Conservation (phyloP, 2,797 vertebrate genomes). For the Trematomus bernacchii region DNA sequence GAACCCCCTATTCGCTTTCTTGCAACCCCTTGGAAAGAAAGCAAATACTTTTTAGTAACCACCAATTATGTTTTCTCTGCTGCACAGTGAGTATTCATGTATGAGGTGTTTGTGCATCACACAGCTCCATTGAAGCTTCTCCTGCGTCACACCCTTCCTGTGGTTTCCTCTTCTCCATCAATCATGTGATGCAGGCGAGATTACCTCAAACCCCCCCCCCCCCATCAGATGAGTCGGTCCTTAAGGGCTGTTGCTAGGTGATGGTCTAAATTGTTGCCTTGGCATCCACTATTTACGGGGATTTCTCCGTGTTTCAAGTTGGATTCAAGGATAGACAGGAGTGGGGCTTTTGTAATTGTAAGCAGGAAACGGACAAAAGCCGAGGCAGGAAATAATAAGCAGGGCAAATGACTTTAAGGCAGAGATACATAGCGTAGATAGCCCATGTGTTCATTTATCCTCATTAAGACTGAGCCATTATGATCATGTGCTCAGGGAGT, state of each 20-base stretch:
- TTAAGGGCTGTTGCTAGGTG: constrained; percentile 71
- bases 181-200: constrained; percentile 11
- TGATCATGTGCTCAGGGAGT: not conserved
- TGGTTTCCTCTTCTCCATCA: constrained; percentile 29
- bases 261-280: constrained; percentile 62
- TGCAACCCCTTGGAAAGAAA: not conserved
- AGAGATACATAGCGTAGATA: not conserved
- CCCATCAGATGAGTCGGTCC: constrained; percentile 39
- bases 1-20: not conserved
- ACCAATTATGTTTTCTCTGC: not conserved
- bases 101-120: not conserved
- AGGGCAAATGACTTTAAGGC: not conserved
- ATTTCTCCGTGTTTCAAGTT: constrained; percentile 47
- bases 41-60: not conserved
- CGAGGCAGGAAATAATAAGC: constrained; percentile 31
- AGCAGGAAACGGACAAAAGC: constrained; percentile 14
- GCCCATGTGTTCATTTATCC: not conserved
- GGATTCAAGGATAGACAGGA: constrained; percentile 25
- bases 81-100: not conserved
- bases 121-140: not conserved
- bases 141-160: not conserved
- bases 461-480: not conserved
- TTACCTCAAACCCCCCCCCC: not conserved
- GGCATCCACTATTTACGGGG: constrained; percentile 52
- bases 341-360: not conserved